Conservation (phyloP, 2,797 vertebrate genomes). For the Leptatherina wallacei region DNA sequence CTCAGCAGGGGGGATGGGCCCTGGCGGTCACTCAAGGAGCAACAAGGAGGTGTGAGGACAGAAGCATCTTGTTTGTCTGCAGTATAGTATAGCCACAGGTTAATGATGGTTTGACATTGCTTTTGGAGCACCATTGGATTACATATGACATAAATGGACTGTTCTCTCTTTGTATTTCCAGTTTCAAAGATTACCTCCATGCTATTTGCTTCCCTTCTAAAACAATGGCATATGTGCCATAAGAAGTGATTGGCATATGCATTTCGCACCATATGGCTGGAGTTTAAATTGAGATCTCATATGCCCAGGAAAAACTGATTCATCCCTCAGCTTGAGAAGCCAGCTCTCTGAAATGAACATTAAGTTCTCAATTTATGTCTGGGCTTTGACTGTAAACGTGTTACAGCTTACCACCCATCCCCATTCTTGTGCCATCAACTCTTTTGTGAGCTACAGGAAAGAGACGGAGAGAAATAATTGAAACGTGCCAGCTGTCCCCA, state of each 20-base stretch:
- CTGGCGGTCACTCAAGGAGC: conserved; percentile 1
- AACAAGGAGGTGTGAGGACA: conserved; percentile 8
- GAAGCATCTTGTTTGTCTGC: conserved; percentile 23
- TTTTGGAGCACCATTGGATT: conserved; percentile 32
- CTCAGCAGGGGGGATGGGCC: conserved; percentile 25
- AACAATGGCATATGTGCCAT: conserved; percentile 63
- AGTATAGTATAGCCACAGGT: conserved; percentile 30
- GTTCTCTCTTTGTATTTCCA: conserved; percentile 2
- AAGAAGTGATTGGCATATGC: conserved; percentile 72
- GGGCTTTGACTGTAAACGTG: conserved; percentile 78
- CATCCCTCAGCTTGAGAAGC: conserved; percentile 69
- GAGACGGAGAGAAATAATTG: conserved; percentile 77
- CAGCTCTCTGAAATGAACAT: conserved; percentile 82
- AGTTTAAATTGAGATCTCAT: conserved; percentile 72
- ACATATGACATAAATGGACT: conserved; percentile 36
- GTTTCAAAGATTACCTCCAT: conserved; percentile 36
- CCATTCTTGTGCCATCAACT: conserved; percentile 72
- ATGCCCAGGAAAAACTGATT: conserved; percentile 71
- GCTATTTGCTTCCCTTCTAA: conserved; percentile 31
- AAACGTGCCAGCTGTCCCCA: conserved; percentile 82
- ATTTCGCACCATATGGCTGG: conserved; percentile 78
- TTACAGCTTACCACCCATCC: conserved; percentile 78
- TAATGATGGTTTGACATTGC: conserved; percentile 46
- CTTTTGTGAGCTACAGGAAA: conserved; percentile 75
- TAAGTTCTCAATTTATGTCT: conserved; percentile 79